Conservation (phyloP, 2,888 invertebrate genomes). For the Dioctria linearis region DNA sequence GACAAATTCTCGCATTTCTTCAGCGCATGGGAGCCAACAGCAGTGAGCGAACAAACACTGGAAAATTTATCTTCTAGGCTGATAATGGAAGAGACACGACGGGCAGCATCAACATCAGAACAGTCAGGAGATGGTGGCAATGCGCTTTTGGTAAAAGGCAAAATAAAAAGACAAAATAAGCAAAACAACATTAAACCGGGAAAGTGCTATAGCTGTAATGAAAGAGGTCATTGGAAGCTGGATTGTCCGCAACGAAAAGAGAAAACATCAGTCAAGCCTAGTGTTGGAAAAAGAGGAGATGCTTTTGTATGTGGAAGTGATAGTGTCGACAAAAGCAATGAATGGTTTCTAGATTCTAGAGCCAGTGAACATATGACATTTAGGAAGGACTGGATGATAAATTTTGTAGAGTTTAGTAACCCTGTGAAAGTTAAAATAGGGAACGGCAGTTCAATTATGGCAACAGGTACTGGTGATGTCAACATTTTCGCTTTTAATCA, state of each 20-base stretch:
- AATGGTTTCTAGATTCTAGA: too few relatives aligned
- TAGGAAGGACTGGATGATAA: neutral
- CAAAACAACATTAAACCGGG: too few relatives aligned
- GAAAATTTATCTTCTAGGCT: neutral
- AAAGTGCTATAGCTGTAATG: too few relatives aligned
- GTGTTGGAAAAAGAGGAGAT: too few relatives aligned
- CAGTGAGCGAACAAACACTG: neutral
- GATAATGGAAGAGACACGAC: neutral
- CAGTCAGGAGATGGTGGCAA: neutral
- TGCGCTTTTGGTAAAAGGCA: neutral
- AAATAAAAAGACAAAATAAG: neutral
- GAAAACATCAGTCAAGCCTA: too few relatives aligned
- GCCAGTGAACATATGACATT: neutral
- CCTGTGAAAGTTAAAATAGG: too few relatives aligned
- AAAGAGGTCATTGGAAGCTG: too few relatives aligned
- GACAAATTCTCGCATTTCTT: neutral
- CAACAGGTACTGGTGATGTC: neutral
- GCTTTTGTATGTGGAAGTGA: too few relatives aligned
- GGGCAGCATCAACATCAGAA: neutral
- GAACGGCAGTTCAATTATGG: neutral
- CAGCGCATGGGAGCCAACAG: neutral
- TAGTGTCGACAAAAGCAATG: too few relatives aligned
- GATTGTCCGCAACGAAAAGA: neutral
- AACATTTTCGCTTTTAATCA: conserved; percentile 4
- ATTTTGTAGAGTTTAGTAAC: neutral